Evolutionary conservation across 2,888 invertebrate genomes (phyloP).

Genomic region (Leistus spinibarbis): DNA sequence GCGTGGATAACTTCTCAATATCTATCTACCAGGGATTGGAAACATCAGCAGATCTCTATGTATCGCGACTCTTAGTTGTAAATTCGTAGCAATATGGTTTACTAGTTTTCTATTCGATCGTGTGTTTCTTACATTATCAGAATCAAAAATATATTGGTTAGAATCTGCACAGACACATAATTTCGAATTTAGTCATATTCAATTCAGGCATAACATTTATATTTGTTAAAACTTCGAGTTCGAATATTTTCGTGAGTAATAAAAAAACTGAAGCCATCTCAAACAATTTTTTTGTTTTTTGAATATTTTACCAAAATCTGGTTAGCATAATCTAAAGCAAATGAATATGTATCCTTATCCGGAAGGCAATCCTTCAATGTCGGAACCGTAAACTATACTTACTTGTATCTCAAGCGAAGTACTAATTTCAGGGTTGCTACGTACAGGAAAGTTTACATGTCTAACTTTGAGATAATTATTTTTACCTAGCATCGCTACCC

Average conservation of each 20-base stretch:
- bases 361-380: not conserved
- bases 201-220: too few species aligned
- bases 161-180: too few species aligned
- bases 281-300: too few species aligned
- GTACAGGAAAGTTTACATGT: not conserved
- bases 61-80: not conserved
- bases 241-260: too few species aligned
- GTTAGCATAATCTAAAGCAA: not conserved
- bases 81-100: not conserved
- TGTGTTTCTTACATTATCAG: too few species aligned
- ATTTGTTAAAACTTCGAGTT: too few species aligned
- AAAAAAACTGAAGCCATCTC: too few species aligned
- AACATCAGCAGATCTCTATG: not conserved
- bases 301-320: not conserved
- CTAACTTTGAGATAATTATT: constrained; percentile 1
- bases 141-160: too few species aligned
- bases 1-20: not conserved
- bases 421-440: constrained; percentile 2
- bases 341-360: not conserved
- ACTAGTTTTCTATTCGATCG: too few species aligned
- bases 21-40: not conserved
- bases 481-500: not conserved
- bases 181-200: too few species aligned
- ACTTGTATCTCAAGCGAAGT: not conserved
- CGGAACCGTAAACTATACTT: not conserved